Percentiles rank a stretch among this genome's conserved stretches.
Evolutionary conservation across 2,113 vertebrate species (phyloP).

Genomic region (Sprattus sprattus): DNA sequence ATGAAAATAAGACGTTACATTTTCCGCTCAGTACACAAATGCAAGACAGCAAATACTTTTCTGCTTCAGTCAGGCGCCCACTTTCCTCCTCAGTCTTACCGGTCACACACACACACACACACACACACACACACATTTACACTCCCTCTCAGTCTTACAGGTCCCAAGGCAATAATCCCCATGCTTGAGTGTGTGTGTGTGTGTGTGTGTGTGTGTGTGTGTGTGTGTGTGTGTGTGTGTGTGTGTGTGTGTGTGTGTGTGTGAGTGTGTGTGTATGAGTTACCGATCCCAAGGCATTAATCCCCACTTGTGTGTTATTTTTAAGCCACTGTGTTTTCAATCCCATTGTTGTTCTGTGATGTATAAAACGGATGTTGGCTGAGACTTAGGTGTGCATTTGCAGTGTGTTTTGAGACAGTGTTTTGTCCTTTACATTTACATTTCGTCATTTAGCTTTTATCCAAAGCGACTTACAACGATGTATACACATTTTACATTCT

Average conservation of each 20-base stretch:
- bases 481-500: too few relatives aligned
- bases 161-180: neutral
- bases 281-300: neutral
- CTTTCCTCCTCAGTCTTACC: neutral
- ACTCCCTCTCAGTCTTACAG: neutral
- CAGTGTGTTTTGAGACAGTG: neutral
- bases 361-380: neutral
- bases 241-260: too few relatives aligned
- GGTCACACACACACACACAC: too few relatives aligned
- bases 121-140: too few relatives aligned
- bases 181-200: too few relatives aligned
- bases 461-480: too few relatives aligned
- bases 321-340: neutral
- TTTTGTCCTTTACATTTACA: too few relatives aligned
- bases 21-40: constrained; percentile 4
- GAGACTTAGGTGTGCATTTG: neutral
- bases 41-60: neutral
- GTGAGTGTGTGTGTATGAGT: too few relatives aligned
- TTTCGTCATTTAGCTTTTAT: too few relatives aligned
- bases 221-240: too few relatives aligned
- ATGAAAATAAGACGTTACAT: neutral
- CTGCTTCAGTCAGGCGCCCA: neutral
- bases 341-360: neutral
- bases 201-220: too few relatives aligned
- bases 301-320: neutral